Conservation (phyloP, 1,140 invertebrate genomes). For the Zophobas atratus region DNA sequence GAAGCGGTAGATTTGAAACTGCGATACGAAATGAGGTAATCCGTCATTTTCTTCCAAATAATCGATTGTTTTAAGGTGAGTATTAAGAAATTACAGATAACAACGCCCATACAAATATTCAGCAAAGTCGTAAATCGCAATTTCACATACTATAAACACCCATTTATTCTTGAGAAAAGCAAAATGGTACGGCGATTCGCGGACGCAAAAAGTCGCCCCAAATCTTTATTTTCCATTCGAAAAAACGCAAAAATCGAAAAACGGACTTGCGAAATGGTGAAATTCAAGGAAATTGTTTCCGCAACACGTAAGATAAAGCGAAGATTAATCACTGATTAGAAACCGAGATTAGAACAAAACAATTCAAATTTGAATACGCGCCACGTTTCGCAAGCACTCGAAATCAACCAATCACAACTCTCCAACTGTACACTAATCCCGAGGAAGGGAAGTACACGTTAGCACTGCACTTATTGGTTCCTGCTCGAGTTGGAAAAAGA, state of each 20-base stretch:
- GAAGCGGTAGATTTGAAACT: slow-evolving; percentile 43
- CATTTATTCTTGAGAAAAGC: too few relatives aligned
- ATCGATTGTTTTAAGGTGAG: slow-evolving; percentile 42
- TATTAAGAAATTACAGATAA: slow-evolving; percentile 43
- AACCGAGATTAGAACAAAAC: slow-evolving; percentile 20
- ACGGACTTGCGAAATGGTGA: background rate
- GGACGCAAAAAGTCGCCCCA: too few relatives aligned
- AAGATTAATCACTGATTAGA: background rate
- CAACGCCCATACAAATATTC: slow-evolving; percentile 19
- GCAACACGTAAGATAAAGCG: too few relatives aligned
- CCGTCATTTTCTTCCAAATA: slow-evolving; percentile 40
- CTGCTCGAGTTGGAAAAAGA: slow-evolving; percentile 33
- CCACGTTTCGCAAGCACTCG: slow-evolving; percentile 27
- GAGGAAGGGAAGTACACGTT: slow-evolving; percentile 51
- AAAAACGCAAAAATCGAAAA: background rate
- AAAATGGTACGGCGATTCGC: too few relatives aligned
- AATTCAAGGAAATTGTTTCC: background rate
- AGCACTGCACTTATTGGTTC: slow-evolving; percentile 15
- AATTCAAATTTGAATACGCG: slow-evolving; percentile 50
- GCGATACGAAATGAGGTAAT: slow-evolving; percentile 42
- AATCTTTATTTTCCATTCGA: too few relatives aligned
- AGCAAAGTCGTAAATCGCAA: slow-evolving; percentile 15
- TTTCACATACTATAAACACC: background rate
- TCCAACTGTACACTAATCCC: slow-evolving; percentile 63
- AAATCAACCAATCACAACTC: slow-evolving; percentile 59